A percentile compares a stretch with the other conserved stretches of the same genome.
Evolutionary conservation across 2,797 vertebrate species (phyloP).

Genomic region (Brachyrhaphis roseni): DNA sequence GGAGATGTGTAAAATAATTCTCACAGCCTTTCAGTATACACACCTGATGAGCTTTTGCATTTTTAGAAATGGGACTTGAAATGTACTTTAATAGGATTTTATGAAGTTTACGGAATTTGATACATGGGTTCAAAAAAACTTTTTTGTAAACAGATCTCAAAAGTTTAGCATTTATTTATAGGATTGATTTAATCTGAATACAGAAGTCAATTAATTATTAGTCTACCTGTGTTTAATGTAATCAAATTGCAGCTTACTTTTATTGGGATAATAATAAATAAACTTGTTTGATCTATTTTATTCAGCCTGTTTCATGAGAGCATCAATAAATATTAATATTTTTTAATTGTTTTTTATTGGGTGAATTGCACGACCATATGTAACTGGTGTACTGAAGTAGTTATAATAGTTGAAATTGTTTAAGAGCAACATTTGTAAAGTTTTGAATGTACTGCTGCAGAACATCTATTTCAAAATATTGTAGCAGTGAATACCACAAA

Average conservation of each 20-base stretch:
- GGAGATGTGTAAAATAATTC: too few species aligned
- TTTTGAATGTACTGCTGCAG: not conserved
- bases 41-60: not conserved
- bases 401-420: not conserved
- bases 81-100: not conserved
- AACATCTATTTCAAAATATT: not conserved
- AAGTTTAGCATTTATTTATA: not conserved
- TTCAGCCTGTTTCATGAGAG: not conserved
- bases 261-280: not conserved
- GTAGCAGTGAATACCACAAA: not conserved
- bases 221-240: not conserved
- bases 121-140: not conserved
- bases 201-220: not conserved
- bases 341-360: not conserved
- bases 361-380: not conserved
- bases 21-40: not conserved
- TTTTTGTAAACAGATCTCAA: too few species aligned
- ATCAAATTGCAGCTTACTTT: not conserved
- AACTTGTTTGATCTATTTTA: not conserved
- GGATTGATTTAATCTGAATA: not conserved
- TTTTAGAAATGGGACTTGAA: not conserved
- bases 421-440: not conserved
- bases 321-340: not conserved
- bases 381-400: not conserved
- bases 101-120: not conserved